Conservation (phyloP, 2,113 vertebrate genomes). For the Machaerirhynchus nigripectus region DNA sequence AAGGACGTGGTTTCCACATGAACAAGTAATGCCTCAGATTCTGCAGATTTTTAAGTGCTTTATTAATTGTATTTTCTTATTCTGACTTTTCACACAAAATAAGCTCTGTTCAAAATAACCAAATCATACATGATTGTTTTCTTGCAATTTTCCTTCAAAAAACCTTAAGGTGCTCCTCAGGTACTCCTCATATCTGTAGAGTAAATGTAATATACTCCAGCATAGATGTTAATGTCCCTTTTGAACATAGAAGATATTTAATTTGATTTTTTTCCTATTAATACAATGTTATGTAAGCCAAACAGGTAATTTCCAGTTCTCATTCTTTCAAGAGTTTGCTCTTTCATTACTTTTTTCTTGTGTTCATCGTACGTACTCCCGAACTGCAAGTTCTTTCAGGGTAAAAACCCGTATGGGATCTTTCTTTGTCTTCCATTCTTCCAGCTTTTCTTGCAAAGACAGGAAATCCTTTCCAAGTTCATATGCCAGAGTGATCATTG, state of each 20-base stretch:
- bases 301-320: not conserved
- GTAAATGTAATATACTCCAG: not conserved
- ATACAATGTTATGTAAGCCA: not conserved
- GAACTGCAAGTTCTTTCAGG: conserved; percentile 88
- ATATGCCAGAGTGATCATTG: conserved; percentile 84
- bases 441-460: conserved; percentile 82
- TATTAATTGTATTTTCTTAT: not conserved
- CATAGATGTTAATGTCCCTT: not conserved
- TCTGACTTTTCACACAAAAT: not conserved
- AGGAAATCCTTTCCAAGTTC: conserved; percentile 83
- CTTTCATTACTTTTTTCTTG: not conserved
- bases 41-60: not conserved
- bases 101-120: not conserved
- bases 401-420: conserved; percentile 59
- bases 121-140: not conserved
- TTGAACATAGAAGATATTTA: not conserved
- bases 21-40: not conserved
- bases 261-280: not conserved
- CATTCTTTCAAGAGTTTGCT: not conserved
- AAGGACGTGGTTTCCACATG: not conserved
- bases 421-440: conserved; percentile 71
- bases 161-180: not conserved
- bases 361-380: conserved; percentile 73
- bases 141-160: not conserved
- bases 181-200: not conserved